These are phyloP conservation scores for Formica aserva DNA, from an alignment of 2,888 invertebrate genomes.

Conservation along the genomic window DNA sequence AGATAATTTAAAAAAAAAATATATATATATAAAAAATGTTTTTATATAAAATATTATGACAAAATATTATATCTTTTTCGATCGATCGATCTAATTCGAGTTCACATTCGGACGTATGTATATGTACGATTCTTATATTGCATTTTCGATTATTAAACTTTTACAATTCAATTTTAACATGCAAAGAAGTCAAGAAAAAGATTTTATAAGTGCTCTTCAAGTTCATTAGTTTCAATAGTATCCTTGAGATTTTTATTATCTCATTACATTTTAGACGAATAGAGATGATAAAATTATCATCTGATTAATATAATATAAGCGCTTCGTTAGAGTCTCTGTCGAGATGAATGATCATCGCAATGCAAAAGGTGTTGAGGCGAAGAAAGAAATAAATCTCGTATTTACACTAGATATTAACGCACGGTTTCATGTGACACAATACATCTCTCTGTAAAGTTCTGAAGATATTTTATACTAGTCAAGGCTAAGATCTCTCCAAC, in stretches of 20 bases:
- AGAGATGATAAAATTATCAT: not conserved
- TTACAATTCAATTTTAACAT: not conserved
- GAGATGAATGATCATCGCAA: slow-evolving; percentile 3
- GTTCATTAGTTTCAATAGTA: not conserved
- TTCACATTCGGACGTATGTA: not conserved
- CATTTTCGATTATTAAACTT: not conserved
- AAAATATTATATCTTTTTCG: not conserved
- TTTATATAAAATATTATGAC: not conserved
- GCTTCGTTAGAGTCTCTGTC: not conserved
- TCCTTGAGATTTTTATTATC: not conserved
- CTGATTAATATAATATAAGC: not conserved
- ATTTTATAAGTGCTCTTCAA: not conserved
- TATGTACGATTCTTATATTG: not conserved
- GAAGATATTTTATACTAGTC: slow-evolving; percentile 27
- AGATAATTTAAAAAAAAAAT: not conserved
- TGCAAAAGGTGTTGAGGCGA: slow-evolving; percentile 28
- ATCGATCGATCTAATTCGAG: not conserved
- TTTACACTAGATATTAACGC: slow-evolving; percentile 34
- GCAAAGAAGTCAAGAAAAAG: not conserved
- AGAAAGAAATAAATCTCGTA: slow-evolving; percentile 16
- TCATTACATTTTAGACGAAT: not conserved
- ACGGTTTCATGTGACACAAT: slow-evolving; percentile 24
- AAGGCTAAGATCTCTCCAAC: slow-evolving; percentile 38
- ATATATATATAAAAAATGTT: not conserved
- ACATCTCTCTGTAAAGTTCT: slow-evolving; percentile 6